A percentile compares a stretch with the other conserved stretches of the same genome.
These are phyloP conservation scores for Agrotis clavis DNA, from an alignment of 2,888 invertebrate species.

Conservation along the genomic window DNA sequence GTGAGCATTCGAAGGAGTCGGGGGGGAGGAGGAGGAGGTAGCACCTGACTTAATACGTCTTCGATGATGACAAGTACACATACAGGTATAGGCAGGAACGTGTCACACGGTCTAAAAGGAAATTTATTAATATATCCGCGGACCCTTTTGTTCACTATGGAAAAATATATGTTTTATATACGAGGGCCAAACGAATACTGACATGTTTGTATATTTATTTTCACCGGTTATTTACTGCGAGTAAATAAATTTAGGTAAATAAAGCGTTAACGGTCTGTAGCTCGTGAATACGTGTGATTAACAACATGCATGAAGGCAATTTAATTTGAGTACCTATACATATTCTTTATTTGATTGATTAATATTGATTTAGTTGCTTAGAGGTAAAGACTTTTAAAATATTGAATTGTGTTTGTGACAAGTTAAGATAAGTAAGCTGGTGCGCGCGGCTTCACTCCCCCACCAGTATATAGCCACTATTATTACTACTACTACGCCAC, in stretches of 20 bases:
- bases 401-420: not conserved
- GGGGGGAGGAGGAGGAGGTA: slow-evolving; percentile 4
- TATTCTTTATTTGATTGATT: slow-evolving; percentile 22
- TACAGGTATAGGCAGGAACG: slow-evolving; percentile 16
- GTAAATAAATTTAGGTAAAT: slow-evolving; percentile 40
- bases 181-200: slow-evolving; percentile 41
- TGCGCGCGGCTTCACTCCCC: no score
- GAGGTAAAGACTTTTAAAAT: not conserved
- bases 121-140: slow-evolving; percentile 56
- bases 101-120: slow-evolving; percentile 35
- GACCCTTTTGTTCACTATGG: slow-evolving; percentile 45
- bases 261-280: slow-evolving; percentile 9
- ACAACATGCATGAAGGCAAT: slow-evolving; percentile 9
- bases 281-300: slow-evolving; percentile 36
- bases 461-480: no score
- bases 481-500: no score
- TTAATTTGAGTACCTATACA: not conserved
- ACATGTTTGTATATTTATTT: slow-evolving; percentile 41
- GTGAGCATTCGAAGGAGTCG: slow-evolving; percentile 45
- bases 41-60: slow-evolving; percentile 60
- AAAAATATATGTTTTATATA: slow-evolving; percentile 23
- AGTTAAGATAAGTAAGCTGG: not conserved
- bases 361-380: not conserved
- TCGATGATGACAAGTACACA: slow-evolving; percentile 53
- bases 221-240: slow-evolving; percentile 31